A percentile compares a stretch with the other conserved stretches of the same genome.
Conservation (phyloP, 2,888 invertebrate species). For the Dynastes grantii region DNA sequence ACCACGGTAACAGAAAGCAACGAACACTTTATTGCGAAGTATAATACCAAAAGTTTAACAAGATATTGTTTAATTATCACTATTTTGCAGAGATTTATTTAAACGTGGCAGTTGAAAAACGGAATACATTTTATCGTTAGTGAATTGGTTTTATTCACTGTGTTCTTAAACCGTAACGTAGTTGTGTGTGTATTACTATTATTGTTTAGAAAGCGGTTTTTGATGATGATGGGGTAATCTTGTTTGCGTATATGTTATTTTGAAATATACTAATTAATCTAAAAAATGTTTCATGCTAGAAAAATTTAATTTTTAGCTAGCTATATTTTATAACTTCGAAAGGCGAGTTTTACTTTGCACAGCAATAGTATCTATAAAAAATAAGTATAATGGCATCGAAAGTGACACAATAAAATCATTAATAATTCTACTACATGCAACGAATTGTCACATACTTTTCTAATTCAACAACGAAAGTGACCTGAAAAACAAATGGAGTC, state of each 20-base stretch:
- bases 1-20: not conserved
- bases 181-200: conserved; percentile 45
- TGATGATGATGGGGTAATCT: conserved; percentile 22
- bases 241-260: not conserved
- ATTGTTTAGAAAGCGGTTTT: conserved; percentile 48
- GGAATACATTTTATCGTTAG: conserved; percentile 30
- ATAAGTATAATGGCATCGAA: too few species aligned
- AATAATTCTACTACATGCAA: too few species aligned
- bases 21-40: too few species aligned
- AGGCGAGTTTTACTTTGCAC: too few species aligned
- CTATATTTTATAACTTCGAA: too few species aligned
- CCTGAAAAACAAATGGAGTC: too few species aligned
- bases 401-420: too few species aligned
- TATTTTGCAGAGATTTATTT: conserved; percentile 12
- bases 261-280: conserved; percentile 1
- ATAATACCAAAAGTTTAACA: too few species aligned
- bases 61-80: not conserved
- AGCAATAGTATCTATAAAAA: too few species aligned
- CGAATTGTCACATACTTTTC: too few species aligned
- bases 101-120: conserved; percentile 39
- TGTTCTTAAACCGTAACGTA: conserved; percentile 48
- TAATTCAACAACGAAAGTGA: too few species aligned
- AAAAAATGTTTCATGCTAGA: not conserved
- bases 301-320: too few species aligned
- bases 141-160: conserved; percentile 41